A percentile compares a stretch with the other conserved stretches of the same genome.
Evolutionary conservation across 2,797 vertebrate genomes (phyloP).

Genomic region (Mionectes olivaceus): DNA sequence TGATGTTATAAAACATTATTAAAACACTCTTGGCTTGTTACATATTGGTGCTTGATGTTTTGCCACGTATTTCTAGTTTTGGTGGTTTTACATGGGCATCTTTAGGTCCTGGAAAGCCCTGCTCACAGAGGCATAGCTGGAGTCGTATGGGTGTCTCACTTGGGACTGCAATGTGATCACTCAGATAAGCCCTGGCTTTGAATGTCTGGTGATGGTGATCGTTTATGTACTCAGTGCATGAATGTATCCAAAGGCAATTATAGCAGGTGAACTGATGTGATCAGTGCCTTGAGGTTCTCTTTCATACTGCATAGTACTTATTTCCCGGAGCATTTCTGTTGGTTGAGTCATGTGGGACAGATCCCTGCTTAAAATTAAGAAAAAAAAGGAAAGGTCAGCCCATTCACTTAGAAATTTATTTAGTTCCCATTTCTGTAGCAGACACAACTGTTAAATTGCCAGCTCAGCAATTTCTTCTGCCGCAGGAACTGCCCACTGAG

Average conservation of each 20-base stretch:
- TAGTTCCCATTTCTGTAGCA: background rate
- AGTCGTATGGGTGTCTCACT: accelerated
- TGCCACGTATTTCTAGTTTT: background rate
- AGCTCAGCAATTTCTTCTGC: background rate
- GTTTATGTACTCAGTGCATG: background rate
- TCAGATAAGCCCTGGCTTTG: background rate
- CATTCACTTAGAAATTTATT: background rate
- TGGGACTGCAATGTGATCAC: background rate
- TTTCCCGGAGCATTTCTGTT: background rate
- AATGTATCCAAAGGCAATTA: background rate
- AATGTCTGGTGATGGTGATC: background rate
- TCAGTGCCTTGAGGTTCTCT: background rate
- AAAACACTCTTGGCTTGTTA: accelerated
- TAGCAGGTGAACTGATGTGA: accelerated
- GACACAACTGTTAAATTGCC: background rate
- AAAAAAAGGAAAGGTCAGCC: background rate
- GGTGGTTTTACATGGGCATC: background rate
- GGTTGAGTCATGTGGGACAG: background rate
- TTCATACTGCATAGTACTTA: background rate
- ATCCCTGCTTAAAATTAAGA: background rate
- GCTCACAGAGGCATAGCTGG: background rate
- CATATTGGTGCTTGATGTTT: background rate
- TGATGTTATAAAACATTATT: background rate
- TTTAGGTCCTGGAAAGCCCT: background rate
- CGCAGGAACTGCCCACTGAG: background rate